Evolutionary conservation across 2,113 vertebrate species (phyloP).

Genomic region (Silurus meridionalis): DNA sequence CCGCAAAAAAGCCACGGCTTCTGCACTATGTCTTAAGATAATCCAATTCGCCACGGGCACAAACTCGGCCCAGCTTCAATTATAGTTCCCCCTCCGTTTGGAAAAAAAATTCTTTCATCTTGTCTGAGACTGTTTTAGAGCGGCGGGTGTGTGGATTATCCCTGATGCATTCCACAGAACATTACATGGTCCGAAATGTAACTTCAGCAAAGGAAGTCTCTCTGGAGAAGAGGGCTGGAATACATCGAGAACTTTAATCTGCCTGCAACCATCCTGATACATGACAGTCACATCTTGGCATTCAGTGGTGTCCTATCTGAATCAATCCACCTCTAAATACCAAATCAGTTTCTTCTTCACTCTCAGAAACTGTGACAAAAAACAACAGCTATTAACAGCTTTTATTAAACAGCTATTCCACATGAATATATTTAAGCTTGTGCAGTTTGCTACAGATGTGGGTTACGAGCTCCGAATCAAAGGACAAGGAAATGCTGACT

Average conservation of each 20-base stretch:
- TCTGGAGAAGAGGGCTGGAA: neutral
- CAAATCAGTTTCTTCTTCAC: too few species aligned
- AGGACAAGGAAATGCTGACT: too few species aligned
- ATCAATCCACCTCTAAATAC: too few species aligned
- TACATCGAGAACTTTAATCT: neutral
- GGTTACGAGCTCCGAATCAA: too few species aligned
- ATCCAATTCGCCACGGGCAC: conserved; percentile 66
- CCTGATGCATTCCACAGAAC: conserved; percentile 55
- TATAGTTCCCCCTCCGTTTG: conserved; percentile 43
- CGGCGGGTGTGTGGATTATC: conserved; percentile 61
- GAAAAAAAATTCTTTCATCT: conserved; percentile 62
- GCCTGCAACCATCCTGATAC: neutral
- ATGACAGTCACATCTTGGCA: too few species aligned
- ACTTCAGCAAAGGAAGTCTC: conserved; percentile 34
- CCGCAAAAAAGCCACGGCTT: conserved; percentile 58
- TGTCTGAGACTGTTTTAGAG: conserved; percentile 53
- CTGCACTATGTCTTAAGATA: conserved; percentile 65
- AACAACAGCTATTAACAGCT: too few species aligned
- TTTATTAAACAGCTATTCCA: too few species aligned
- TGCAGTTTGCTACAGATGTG: too few species aligned
- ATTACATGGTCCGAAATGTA: conserved; percentile 37
- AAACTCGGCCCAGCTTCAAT: conserved; percentile 60
- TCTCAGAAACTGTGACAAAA: too few species aligned
- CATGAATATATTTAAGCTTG: too few species aligned
- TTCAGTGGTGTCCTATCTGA: too few species aligned